Evolutionary conservation across 2,888 invertebrate genomes (phyloP).

Genomic region (Gymnocheta viridis): DNA sequence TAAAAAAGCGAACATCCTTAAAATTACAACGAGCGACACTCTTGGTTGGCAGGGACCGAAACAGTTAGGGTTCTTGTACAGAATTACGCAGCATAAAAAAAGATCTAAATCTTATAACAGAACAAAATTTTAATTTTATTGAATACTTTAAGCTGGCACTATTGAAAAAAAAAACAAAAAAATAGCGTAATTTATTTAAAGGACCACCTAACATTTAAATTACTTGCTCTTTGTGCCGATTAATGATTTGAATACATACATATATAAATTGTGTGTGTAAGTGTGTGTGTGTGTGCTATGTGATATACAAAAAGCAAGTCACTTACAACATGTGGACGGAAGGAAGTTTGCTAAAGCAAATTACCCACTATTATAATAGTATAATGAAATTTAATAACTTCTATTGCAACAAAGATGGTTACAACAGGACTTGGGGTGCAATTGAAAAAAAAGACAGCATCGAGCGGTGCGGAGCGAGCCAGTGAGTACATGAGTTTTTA

Average conservation of each 20-base stretch:
- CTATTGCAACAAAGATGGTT: slow-evolving; percentile 44
- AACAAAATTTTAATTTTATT: too few relatives aligned
- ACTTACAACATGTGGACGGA: slow-evolving; percentile 47
- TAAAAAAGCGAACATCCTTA: background rate
- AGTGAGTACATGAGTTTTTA: background rate
- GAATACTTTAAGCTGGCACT: too few relatives aligned
- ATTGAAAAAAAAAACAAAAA: too few relatives aligned
- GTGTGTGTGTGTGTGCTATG: background rate
- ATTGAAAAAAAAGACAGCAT: slow-evolving; percentile 7
- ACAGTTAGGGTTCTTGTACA: background rate
- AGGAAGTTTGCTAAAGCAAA: slow-evolving; percentile 60
- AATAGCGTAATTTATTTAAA: too few relatives aligned
- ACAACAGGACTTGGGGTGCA: slow-evolving; percentile 30
- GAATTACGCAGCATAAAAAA: background rate
- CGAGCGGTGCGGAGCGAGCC: background rate
- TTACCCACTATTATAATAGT: slow-evolving; percentile 55
- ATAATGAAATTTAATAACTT: slow-evolving; percentile 64
- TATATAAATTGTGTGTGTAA: background rate
- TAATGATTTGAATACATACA: background rate
- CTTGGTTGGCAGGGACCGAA: background rate
- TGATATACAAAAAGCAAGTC: background rate
- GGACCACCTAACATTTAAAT: background rate
- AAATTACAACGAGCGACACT: background rate
- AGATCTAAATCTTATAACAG: too few relatives aligned
- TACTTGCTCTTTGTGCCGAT: background rate